Evolutionary conservation across 2,888 invertebrate species (phyloP).

Genomic region (Stenchaetothrips biformis): DNA sequence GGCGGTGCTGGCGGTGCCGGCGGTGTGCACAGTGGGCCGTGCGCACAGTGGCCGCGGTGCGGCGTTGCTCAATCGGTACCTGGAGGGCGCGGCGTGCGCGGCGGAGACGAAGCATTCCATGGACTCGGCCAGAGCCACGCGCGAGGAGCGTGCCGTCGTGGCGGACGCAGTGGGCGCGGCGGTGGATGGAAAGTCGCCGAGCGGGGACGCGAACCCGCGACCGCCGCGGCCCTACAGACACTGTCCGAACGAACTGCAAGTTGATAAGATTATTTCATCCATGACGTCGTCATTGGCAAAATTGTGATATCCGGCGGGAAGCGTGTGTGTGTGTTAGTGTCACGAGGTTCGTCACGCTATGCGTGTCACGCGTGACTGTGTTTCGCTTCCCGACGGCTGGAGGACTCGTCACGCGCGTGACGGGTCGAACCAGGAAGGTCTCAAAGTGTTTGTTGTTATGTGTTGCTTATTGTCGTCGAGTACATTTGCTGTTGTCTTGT

Average conservation of each 20-base stretch:
- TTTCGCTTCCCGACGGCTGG: not conserved
- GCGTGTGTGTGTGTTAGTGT: not conserved
- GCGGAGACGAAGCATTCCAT: not conserved
- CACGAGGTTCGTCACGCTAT: not conserved
- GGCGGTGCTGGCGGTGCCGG: too few relatives aligned
- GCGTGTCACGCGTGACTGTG: not conserved
- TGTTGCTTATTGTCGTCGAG: not conserved
- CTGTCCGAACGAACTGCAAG: not conserved
- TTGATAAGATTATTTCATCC: not conserved
- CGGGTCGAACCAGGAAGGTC: constrained; percentile 14
- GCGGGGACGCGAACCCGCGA: not conserved
- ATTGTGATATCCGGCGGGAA: constrained; percentile 12
- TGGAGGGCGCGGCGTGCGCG: not conserved
- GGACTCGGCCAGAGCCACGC: too few relatives aligned
- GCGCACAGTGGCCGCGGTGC: not conserved
- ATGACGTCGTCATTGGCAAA: constrained; percentile 23
- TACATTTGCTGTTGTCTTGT: not conserved
- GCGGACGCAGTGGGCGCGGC: not conserved
- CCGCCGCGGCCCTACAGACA: not conserved
- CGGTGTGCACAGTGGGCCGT: too few relatives aligned
- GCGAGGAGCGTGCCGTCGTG: not conserved
- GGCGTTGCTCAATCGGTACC: constrained; percentile 8
- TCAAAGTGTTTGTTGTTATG: constrained; percentile 21
- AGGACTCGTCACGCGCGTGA: not conserved
- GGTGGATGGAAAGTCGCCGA: too few relatives aligned